These are phyloP conservation scores for Chaetodon trifascialis DNA, from an alignment of 2,113 vertebrate genomes.

Conservation along the genomic window DNA sequence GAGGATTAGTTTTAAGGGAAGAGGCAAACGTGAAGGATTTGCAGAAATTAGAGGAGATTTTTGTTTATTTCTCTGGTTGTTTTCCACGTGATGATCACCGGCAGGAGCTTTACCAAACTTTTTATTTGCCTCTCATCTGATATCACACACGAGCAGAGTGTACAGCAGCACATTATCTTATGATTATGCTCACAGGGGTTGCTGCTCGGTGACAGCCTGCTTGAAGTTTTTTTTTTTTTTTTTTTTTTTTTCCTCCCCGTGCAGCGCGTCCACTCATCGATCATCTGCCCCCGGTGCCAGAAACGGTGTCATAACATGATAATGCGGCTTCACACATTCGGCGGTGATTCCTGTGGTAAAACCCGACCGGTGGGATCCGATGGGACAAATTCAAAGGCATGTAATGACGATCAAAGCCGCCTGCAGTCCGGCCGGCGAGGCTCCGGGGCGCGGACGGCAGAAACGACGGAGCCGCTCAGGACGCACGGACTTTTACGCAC, in stretches of 20 bases:
- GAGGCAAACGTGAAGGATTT: neutral
- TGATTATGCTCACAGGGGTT: constrained; percentile 58
- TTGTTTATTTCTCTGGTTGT: constrained; percentile 11
- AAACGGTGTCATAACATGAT: constrained; percentile 77
- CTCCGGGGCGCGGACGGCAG: constrained; percentile 43
- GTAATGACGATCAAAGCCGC: constrained; percentile 74
- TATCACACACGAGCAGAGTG: constrained; percentile 12
- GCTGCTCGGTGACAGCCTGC: constrained; percentile 60
- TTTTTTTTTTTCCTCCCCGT: constrained; percentile 24
- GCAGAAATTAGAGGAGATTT: neutral
- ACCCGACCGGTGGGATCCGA: constrained; percentile 65
- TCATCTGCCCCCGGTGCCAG: constrained; percentile 67
- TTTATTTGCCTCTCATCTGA: constrained; percentile 15
- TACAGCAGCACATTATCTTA: constrained; percentile 39
- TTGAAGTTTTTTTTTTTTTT: constrained; percentile 46
- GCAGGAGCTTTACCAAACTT: constrained; percentile 8
- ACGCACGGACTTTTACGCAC: constrained; percentile 67
- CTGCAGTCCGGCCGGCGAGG: constrained; percentile 54
- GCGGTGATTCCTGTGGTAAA: constrained; percentile 67
- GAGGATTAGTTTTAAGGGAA: neutral
- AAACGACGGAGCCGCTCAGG: constrained; percentile 31
- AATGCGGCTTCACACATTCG: constrained; percentile 70
- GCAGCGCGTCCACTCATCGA: constrained; percentile 74
- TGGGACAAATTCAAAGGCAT: constrained; percentile 72
- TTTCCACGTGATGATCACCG: neutral